Base-by-base conservation (phyloP, 2,888 invertebrate species). In the Pheosia gnoma region DNA sequence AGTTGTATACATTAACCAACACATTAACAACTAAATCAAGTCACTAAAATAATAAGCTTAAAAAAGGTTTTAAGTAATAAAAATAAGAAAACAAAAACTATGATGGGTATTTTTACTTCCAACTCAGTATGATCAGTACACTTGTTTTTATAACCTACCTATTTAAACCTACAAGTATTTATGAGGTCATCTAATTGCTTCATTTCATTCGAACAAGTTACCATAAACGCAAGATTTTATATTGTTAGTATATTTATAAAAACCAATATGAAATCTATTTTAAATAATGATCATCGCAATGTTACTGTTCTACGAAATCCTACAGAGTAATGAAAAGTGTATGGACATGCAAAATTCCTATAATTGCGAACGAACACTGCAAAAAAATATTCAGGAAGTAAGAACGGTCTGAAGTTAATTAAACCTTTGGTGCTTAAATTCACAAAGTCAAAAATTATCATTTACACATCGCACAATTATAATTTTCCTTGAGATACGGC, bases 361-460 rank as follows among this genome's bases (percentile, higher is more conserved):
- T 41, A 41, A 25, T 25, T 2, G 2, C 2, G 25, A 25, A 51
- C 9, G 52, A 56, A 64, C 57, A 52, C 60, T 45, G 5, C 25
- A 49, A 54, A 58, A 62, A 53, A 59, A 49, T 47, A 10, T 59
- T 10, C 36, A 69, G 70, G 70, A 70, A 70, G 56, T 62, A 58
- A 51, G 37, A 58, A 45, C 53, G 51, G 54, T 25, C 56, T 49
- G 58, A 58, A 58, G 4, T 47, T 62, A 69, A 70, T 70, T 61
- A 65, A 62, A 70, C 60, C 37, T 57, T 61, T 7, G 61, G 58
- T 57, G 52, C 59, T 62, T 39, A 64, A 61, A 63, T 68, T 70
- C 64, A 37, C 59, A 70, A 65, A 55, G 60, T 52, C 60, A 62
- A 10, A 25, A 53, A 60, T 62, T 59, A 63, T 55, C 53, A 57